Percentiles rank a stretch among this genome's conserved stretches.
These are phyloP conservation scores for Asarcornis scutulata DNA, from an alignment of 2,113 vertebrate genomes.

Conservation along the genomic window DNA sequence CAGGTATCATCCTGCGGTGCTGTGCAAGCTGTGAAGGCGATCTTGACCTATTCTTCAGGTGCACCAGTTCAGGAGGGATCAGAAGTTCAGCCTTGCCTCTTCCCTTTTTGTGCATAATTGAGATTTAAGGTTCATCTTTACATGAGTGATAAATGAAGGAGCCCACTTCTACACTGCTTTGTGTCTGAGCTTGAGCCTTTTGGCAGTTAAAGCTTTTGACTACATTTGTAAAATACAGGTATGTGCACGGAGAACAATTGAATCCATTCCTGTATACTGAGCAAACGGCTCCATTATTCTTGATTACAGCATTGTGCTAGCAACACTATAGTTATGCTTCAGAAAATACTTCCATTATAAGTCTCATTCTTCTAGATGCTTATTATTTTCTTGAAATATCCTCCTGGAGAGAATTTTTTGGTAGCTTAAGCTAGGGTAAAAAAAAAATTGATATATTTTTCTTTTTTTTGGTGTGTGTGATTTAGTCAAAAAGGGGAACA, in stretches of 20 bases:
- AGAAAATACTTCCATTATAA: slow-evolving; percentile 54
- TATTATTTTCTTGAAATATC: slow-evolving; percentile 49
- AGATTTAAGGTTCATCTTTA: slow-evolving; percentile 55
- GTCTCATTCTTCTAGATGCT: slow-evolving; percentile 29
- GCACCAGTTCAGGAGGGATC: neutral
- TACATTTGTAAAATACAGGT: slow-evolving; percentile 50
- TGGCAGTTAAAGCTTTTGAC: neutral
- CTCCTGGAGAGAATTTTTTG: neutral
- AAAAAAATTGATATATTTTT: neutral
- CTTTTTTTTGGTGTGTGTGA: neutral
- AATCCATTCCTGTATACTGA: neutral
- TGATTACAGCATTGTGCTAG: slow-evolving; percentile 53
- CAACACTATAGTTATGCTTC: slow-evolving; percentile 17
- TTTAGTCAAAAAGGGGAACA: neutral
- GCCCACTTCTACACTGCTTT: neutral
- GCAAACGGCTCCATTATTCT: slow-evolving; percentile 50
- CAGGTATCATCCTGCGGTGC: neutral
- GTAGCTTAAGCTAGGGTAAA: neutral
- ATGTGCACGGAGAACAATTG: neutral
- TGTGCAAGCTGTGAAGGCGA: fast-evolving
- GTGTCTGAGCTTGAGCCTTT: neutral
- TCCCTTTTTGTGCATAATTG: slow-evolving; percentile 20
- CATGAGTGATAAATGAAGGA: slow-evolving; percentile 9
- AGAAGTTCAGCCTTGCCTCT: neutral
- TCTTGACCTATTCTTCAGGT: slow-evolving; percentile 3